These are phyloP conservation scores for Lampris megalopsis DNA, from an alignment of 2,113 vertebrate species.

Conservation along the genomic window DNA sequence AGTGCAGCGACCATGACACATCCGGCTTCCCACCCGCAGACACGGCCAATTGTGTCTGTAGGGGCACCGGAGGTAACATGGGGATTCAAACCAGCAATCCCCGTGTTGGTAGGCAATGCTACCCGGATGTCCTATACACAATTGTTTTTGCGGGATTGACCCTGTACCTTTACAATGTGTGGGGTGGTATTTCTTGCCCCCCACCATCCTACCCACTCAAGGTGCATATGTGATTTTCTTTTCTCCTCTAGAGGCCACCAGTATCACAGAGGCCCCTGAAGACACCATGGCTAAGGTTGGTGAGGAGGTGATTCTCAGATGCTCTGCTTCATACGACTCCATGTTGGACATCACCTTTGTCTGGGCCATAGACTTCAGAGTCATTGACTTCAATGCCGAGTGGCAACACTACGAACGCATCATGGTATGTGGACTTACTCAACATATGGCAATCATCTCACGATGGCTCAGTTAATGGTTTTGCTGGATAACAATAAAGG, in stretches of 20 bases:
- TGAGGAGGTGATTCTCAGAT: constrained; percentile 89
- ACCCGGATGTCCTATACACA: no score
- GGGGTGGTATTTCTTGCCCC: no score
- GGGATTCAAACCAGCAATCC: no score
- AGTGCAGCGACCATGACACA: no score
- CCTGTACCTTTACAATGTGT: no score
- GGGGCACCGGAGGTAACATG: no score
- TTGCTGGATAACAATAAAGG: no score
- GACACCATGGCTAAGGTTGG: constrained; percentile 90
- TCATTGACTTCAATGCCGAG: constrained; percentile 91
- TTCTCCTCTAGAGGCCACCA: constrained; percentile 87
- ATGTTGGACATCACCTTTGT: constrained; percentile 93
- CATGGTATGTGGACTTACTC: constrained; percentile 81
- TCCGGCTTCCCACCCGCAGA: no score
- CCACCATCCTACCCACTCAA: no score
- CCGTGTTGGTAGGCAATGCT: no score
- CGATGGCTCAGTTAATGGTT: background rate
- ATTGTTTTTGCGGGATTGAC: background rate
- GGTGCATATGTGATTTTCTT: background rate
- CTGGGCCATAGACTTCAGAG: constrained; percentile 92
- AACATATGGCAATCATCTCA: background rate
- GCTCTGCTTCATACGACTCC: constrained; percentile 92
- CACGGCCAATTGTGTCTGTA: no score
- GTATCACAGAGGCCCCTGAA: constrained; percentile 87
- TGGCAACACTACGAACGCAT: constrained; percentile 89